Base-by-base conservation (phyloP, 2,888 invertebrate genomes). In the Heteromyza rotundicornis region DNA sequence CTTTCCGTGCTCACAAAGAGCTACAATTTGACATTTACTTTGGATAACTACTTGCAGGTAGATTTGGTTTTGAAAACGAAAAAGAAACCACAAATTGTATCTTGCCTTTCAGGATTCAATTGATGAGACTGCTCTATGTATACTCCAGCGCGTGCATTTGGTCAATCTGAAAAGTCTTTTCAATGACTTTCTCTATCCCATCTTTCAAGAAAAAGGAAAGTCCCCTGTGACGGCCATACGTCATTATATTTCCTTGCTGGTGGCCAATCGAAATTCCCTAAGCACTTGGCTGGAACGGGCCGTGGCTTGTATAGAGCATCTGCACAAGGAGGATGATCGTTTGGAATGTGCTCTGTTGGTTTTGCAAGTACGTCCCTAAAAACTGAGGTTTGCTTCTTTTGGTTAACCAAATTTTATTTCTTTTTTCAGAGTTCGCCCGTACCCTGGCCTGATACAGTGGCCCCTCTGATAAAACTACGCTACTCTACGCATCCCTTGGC, bases 271-370 rank as follows among this genome's bases (percentile, higher is more conserved):
- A 8, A 78, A 77, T 54, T 74, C 76, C 2, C 71, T 78, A 2
- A 78, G 77, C 57, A 75, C 75, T 22, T 84, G 84, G 84, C 64
- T 82, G 14, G 79, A 77, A 12, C 77, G 83, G 16, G 75, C 82
- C 0, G 77, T 82, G 24, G 69, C 73, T 17, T 79, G 77, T 12
- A 79, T 83, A 23, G 75, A 80, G 20, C 59, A 83, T 14, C 64
- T 84, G 3, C 81, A 82, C 54, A 82, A 80, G 58, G 82, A 83
- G 60, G 80, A 83, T 54, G 80, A 77, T 49, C 82, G 82, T n/a
- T 62, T 84, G 23, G 74, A 79, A 56, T 75, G 78, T 47, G 79
- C 82, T 0, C 64, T 84, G 27, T 68, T 75, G 1, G 79, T 84
- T 10, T 67, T 83, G 2, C 80, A 75, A 64, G 78, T 78, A 63